Evolutionary conservation across 2,888 invertebrate genomes (phyloP), one percentile per base, ranked within the genome.

Genomic region (Limnephilus lunatus): DNA sequence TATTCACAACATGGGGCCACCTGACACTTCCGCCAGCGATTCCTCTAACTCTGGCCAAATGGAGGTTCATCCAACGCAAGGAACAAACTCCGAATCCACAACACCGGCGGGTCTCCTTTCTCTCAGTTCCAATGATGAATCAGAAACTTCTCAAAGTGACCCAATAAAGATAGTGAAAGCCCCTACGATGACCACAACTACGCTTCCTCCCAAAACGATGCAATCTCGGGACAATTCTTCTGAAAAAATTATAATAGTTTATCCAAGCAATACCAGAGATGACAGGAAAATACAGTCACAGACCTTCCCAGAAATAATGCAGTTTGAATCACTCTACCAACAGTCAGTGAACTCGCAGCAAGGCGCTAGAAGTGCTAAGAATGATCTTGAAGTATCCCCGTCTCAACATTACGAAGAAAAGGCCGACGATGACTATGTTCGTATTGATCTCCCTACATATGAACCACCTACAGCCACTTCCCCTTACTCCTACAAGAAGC

Each of bases 381-480:
- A 92, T n/a, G 92, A 93, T 88, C 81, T 91, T 31, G 93, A 91
- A 1, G 80, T 83, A 11, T 90, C 92, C n/a, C 89, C 93, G 1
- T 92, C 92, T 4, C 80, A 85, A 53, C 81, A 91, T 32, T 90
- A 4, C 94, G 94, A 9, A 93, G 94, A 94, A 90, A 94, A 94
- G 48, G 94, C 94, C 39, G 94, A 94, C 68, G 94, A 95, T 48
- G 90, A 81, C 14, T 32, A 82, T 12, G 93, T 97, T 11, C 95
- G 96, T 85, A 96, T 97, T n/a, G 96, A 97, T 94, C 94, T 97
- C 93, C 97, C 97, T 19, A 97, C 97, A 1, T 97, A 96, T 94
- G 94, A 96, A 48, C 97, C 97, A 32, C 94, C 94, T 53, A 94
- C 94, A 39, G 94, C 95, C 25, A 86, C 94, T 2, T 93, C 94